A percentile compares a stretch with the other conserved stretches of the same genome.
Evolutionary conservation across 2,113 vertebrate species (phyloP).

Genomic region (Leiothrix lutea): DNA sequence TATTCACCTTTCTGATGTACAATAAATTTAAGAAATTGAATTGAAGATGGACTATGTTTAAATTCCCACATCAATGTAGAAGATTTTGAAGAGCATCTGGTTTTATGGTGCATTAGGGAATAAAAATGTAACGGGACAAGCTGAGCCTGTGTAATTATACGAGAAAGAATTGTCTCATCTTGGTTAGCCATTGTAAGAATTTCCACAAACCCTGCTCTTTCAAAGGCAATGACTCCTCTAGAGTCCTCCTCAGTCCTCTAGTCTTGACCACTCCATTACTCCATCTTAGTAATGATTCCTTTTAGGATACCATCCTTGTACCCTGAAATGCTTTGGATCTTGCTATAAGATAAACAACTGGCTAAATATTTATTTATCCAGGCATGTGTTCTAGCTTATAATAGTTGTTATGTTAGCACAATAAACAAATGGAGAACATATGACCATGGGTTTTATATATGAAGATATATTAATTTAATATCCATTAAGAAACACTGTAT

Average conservation of each 20-base stretch:
- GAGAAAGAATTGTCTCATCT: not conserved
- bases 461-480: not conserved
- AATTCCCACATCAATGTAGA: not conserved
- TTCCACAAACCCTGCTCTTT: not conserved
- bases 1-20: not conserved
- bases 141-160: not conserved
- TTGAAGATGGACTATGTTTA: not conserved
- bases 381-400: not conserved
- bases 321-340: not conserved
- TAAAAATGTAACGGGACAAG: not conserved
- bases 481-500: not conserved
- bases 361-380: not conserved
- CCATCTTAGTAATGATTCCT: not conserved
- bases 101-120: not conserved
- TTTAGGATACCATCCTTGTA: not conserved
- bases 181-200: not conserved
- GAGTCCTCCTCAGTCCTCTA: not conserved
- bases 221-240: not conserved
- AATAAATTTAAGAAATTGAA: not conserved
- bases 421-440: not conserved
- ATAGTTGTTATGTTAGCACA: not conserved
- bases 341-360: not conserved
- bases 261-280: not conserved
- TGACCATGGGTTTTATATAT: not conserved
- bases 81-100: not conserved